Conservation (phyloP, 2,888 invertebrate genomes). For the Lochmaea crataegi region DNA sequence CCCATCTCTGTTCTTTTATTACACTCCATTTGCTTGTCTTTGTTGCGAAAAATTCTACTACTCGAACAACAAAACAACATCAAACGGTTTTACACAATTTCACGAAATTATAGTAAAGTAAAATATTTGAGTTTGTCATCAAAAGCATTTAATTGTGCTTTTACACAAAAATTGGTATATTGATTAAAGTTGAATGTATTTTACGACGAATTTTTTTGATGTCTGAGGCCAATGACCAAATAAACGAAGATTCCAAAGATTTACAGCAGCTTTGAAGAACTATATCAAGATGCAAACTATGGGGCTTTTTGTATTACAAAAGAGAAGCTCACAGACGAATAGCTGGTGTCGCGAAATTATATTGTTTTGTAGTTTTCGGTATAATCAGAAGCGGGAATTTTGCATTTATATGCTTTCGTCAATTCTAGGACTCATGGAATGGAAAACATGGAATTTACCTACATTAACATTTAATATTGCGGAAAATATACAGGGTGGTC, state of each 20-base stretch:
- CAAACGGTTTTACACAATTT: background rate
- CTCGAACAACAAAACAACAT: background rate
- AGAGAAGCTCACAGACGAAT: conserved; percentile 14
- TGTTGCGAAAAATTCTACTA: background rate
- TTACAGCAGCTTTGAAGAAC: conserved; percentile 31
- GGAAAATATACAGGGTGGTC: background rate
- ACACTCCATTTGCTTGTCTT: background rate
- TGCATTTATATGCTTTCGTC: conserved; percentile 23
- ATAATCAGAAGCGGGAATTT: conserved; percentile 1
- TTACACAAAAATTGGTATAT: background rate
- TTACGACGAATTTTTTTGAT: conserved; percentile 8
- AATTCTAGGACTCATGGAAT: background rate
- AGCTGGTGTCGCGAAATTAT: conserved; percentile 28
- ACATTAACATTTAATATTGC: background rate
- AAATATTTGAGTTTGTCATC: background rate
- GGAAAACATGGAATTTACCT: background rate
- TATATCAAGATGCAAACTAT: conserved; percentile 33
- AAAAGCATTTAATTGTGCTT: too few relatives aligned
- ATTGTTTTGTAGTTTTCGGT: conserved; percentile 27
- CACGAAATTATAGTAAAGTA: background rate
- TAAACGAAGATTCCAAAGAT: conserved; percentile 28
- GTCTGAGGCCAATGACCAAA: conserved; percentile 27
- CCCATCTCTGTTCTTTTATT: conserved; percentile 15
- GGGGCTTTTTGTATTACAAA: conserved; percentile 21
- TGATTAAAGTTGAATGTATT: conserved; percentile 1